A percentile compares a stretch with the other conserved stretches of the same genome.
These are phyloP conservation scores for Peromyscus leucopus DNA, from an alignment of 2,113 vertebrate species.

Conservation along the genomic window DNA sequence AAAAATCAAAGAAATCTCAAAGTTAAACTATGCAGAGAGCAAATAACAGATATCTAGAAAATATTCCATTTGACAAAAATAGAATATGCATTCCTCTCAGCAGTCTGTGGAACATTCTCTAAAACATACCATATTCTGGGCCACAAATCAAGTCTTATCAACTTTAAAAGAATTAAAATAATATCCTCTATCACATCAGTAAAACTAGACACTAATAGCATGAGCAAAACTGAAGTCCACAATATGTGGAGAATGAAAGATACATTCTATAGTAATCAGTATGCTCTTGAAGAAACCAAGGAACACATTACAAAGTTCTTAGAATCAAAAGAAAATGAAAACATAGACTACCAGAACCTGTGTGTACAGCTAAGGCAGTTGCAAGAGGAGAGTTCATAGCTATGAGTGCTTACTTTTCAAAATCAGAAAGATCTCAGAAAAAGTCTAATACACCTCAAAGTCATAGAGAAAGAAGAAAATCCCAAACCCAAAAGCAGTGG, in stretches of 20 bases:
- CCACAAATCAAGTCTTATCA: neutral
- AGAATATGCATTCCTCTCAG: neutral
- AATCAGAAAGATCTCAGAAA: neutral
- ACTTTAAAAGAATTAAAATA: neutral
- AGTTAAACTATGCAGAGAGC: neutral
- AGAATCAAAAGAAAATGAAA: neutral
- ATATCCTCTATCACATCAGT: neutral
- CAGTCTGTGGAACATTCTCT: neutral
- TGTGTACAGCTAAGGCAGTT: neutral
- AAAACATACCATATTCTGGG: neutral
- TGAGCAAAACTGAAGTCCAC: neutral
- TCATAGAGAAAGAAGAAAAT: neutral
- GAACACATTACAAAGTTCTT: neutral
- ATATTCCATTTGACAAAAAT: neutral
- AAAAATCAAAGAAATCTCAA: neutral
- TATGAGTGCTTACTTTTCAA: neutral
- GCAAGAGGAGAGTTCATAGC: neutral
- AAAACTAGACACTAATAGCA: neutral
- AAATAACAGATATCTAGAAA: neutral
- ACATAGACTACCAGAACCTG: neutral
- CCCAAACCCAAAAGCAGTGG: neutral
- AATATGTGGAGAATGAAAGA: neutral
- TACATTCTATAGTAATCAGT: neutral
- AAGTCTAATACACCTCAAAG: neutral
- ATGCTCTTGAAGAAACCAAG: neutral